A percentile compares a stretch with the other conserved stretches of the same genome.
phyloP scores from a whole-genome alignment of 2,113 vertebrate genomes.

The Peromyscus californicus region DNA sequence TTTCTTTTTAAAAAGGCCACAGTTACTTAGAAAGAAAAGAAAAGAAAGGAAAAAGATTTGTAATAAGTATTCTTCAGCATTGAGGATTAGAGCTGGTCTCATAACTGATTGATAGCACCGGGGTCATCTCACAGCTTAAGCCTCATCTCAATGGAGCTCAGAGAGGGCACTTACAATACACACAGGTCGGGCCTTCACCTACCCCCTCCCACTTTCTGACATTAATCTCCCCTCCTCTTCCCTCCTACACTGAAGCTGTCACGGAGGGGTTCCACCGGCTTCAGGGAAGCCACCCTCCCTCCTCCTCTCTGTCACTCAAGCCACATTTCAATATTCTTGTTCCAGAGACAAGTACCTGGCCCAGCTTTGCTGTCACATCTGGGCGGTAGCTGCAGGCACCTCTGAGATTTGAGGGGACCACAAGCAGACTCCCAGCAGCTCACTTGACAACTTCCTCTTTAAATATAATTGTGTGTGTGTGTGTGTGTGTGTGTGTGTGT shows the following conservation, averaged over 20 bases:
- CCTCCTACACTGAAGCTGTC: conserved; percentile 48
- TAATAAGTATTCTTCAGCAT: conserved; percentile 3
- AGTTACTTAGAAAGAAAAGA: background rate
- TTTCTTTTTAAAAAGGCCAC: background rate
- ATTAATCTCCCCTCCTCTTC: background rate
- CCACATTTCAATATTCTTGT: background rate
- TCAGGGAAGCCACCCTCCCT: conserved; percentile 4
- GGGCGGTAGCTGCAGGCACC: background rate
- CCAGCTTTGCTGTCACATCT: background rate
- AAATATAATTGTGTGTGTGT: background rate
- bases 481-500: background rate
- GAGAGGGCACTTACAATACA: conserved; percentile 35
- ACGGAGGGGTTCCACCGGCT: conserved; percentile 31
- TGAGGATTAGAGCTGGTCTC: background rate
- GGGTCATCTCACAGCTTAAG: conserved; percentile 28
- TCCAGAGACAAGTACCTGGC: background rate
- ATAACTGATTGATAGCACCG: background rate
- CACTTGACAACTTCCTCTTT: conserved; percentile 7
- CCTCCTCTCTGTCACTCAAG: conserved; percentile 66
- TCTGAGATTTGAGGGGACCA: background rate
- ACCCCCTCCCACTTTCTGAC: conserved; percentile 38
- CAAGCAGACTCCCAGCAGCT: background rate
- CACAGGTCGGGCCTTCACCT: background rate
- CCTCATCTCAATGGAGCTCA: background rate
- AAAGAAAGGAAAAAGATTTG: background rate